Percentiles rank a stretch among this genome's conserved stretches.
These are phyloP conservation scores for Drosophila elegans DNA, from an alignment of 1,140 invertebrate genomes.

Conservation along the genomic window DNA sequence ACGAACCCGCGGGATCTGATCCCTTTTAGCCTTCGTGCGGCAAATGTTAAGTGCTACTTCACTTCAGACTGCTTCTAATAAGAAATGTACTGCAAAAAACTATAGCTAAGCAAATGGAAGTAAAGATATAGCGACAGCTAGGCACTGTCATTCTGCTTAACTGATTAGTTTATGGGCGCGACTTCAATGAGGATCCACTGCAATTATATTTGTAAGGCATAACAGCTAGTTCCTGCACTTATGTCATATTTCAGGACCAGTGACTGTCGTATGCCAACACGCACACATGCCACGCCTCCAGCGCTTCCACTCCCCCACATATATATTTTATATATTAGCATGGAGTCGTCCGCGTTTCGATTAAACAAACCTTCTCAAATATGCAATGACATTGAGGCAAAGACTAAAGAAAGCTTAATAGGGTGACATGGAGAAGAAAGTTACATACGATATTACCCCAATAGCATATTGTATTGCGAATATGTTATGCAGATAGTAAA, in stretches of 20 bases:
- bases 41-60: slow-evolving; percentile 48
- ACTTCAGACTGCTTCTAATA: slow-evolving; percentile 38
- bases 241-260: slow-evolving; percentile 67
- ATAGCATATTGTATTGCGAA: slow-evolving; percentile 30
- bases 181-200: slow-evolving; percentile 47
- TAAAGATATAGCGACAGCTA: slow-evolving; percentile 16
- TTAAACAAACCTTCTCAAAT: slow-evolving; percentile 78
- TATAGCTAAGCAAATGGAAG: background rate
- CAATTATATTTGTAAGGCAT: slow-evolving; percentile 48
- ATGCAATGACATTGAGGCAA: slow-evolving; percentile 78
- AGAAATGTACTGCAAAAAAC: slow-evolving; percentile 1
- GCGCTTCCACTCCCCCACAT: slow-evolving; percentile 3
- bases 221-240: slow-evolving; percentile 53
- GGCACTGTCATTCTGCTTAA: slow-evolving; percentile 11
- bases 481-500: slow-evolving; percentile 7
- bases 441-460: background rate
- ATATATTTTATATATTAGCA: slow-evolving; percentile 2
- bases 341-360: slow-evolving; percentile 61
- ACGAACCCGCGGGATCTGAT: slow-evolving; percentile 29
- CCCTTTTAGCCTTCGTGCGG: slow-evolving; percentile 30
- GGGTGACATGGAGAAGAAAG: background rate
- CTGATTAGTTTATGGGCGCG: slow-evolving; percentile 50
- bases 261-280: slow-evolving; percentile 39
- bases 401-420: slow-evolving; percentile 45
- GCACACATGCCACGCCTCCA: slow-evolving; percentile 54